Evolutionary conservation across 2,113 vertebrate species (phyloP), one percentile per base, ranked within the genome.

Genomic region (Diglossa brunneiventris): DNA sequence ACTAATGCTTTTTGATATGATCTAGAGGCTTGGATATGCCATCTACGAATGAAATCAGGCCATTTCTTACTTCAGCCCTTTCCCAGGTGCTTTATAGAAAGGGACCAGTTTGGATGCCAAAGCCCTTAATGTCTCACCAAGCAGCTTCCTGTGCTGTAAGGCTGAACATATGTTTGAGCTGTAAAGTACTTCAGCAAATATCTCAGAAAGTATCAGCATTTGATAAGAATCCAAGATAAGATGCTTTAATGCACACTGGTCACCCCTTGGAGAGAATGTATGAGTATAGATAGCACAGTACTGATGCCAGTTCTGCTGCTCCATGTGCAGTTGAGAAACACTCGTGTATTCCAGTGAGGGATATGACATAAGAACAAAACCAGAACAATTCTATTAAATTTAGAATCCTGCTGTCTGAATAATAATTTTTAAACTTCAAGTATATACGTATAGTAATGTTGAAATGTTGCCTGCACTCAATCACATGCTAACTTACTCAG

Each of bases 251-350:
- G 35, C 7, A 46, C 42, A 14, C 15, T 49, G 10, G 49, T 62
- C n/a, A 64, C 9, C 19, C 26, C 37, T 13, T 77, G 37, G 9
- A 90, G 37, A 35, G 8, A 46, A 6, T 13, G 21, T 0, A 0
- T 73, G 37, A 8, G 13, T 80, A 19, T 2, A 94, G 37, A 24
- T 7, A 55, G 18, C 12, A 46, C 17, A 58, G 37, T 22, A 68
- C 14, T 75, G 41, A 61, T 59, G 28, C 10, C 50, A 21, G 3
- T 22, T 70, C 42, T 6, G 0, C 24, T 84, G 21, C 19, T 89
- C 6, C 41, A 10, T 10, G 8, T 3, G 14, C 16, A 81, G 14
- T 14, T 59, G 42, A 83, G 52, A 84, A 92, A 27, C 8, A 23
- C 11, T 50, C 1, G 1, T 13, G 10, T 75, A 84, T 56, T 72